These are phyloP conservation scores for Ophiodon elongatus DNA, from an alignment of 2,113 vertebrate species.

Conservation along the genomic window DNA sequence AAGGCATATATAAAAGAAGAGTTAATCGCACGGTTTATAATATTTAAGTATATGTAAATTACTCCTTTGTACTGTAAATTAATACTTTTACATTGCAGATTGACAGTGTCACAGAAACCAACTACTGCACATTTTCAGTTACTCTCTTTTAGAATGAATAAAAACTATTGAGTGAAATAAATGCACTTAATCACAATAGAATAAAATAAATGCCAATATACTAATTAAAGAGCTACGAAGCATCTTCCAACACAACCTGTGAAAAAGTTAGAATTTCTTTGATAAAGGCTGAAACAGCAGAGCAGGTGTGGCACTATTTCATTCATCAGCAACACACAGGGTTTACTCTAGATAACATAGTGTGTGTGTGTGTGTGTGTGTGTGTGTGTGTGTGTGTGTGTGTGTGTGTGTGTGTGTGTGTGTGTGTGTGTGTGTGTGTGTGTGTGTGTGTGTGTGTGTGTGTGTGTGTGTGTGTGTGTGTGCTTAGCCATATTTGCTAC, in stretches of 20 bases:
- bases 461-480: constrained; percentile 10
- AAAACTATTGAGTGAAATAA: neutral
- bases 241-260: neutral
- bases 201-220: neutral
- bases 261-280: neutral
- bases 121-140: neutral
- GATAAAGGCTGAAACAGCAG: neutral
- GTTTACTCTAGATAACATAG: constrained; percentile 17
- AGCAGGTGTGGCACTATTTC: neutral
- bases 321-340: neutral
- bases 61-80: neutral
- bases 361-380: neutral
- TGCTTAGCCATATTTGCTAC: neutral
- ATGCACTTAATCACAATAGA: neutral
- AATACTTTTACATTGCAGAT: neutral
- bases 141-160: neutral
- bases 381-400: neutral
- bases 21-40: neutral
- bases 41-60: neutral
- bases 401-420: neutral
- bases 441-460: neutral
- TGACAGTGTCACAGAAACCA: neutral
- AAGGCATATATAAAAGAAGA: neutral
- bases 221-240: neutral
- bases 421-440: neutral